phyloP scores from a whole-genome alignment of 2,797 vertebrate species.

The Rhodeus uyekii region DNA sequence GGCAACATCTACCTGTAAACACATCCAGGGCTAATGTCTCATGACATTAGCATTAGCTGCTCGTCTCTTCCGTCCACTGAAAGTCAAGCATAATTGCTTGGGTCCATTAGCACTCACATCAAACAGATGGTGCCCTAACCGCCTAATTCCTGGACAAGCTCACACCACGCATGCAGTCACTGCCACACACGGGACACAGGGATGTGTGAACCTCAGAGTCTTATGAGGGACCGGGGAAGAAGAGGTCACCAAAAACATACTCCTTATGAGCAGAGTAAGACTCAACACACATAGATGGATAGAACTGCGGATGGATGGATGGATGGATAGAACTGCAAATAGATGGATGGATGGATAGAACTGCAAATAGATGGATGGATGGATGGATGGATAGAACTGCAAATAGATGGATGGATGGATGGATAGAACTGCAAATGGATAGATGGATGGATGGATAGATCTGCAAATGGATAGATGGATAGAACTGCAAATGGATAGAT shows the following conservation, averaged over 20 bases:
- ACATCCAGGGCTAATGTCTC: slow-evolving; percentile 50
- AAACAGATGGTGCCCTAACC: slow-evolving; percentile 72
- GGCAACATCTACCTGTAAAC: slow-evolving; percentile 27
- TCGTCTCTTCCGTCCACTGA: slow-evolving; percentile 63
- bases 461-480: no score
- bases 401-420: no score
- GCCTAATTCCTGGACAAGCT: slow-evolving; percentile 30
- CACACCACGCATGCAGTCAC: neutral
- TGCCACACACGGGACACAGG: slow-evolving; percentile 17
- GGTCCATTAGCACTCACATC: slow-evolving; percentile 73
- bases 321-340: no score
- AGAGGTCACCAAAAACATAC: slow-evolving; percentile 9
- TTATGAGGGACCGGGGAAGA: neutral
- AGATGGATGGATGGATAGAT: no score
- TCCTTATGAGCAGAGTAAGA: slow-evolving; percentile 60
- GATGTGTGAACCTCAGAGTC: neutral
- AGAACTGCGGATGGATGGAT: no score
- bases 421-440: accelerated
- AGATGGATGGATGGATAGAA: no score
- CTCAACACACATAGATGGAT: no score
- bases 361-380: no score
- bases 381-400: no score
- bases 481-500: no score
- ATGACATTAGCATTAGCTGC: slow-evolving; percentile 58
- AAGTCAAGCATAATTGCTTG: slow-evolving; percentile 75